Conservation (phyloP, 2,888 invertebrate species). For the Heliconius aoede region DNA sequence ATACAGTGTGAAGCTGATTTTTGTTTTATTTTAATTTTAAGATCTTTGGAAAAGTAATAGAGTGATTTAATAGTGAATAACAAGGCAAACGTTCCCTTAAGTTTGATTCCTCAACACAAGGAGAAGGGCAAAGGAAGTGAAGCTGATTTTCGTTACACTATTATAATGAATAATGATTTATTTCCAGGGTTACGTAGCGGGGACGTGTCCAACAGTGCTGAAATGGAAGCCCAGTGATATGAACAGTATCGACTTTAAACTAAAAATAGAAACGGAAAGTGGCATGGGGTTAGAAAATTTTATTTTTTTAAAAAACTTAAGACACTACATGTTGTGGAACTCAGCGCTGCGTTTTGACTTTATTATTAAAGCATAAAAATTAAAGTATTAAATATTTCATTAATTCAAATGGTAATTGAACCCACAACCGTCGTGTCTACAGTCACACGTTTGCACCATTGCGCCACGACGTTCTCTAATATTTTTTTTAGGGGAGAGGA, state of each 20-base stretch:
- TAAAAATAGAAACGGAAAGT: slow-evolving; percentile 90
- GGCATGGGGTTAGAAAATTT: slow-evolving; percentile 86
- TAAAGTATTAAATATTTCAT: background rate
- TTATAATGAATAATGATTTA: background rate
- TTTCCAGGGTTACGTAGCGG: slow-evolving; percentile 90
- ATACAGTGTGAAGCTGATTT: too few species aligned
- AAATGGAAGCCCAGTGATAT: slow-evolving; percentile 98
- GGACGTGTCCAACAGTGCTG: slow-evolving; percentile 91
- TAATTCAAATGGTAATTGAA: background rate
- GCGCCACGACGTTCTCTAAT: background rate
- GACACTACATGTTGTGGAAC: background rate
- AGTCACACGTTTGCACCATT: background rate
- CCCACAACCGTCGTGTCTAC: background rate
- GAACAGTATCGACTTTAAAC: slow-evolving; percentile 97
- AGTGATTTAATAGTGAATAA: too few species aligned
- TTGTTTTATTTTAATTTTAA: too few species aligned
- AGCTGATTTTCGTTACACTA: too few species aligned
- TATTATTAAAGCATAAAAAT: background rate
- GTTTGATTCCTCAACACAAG: too few species aligned
- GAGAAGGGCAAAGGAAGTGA: too few species aligned
- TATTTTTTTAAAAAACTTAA: background rate
- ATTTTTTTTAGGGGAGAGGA: too few species aligned
- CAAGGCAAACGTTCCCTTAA: too few species aligned
- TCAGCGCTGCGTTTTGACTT: too few species aligned
- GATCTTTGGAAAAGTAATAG: too few species aligned